phyloP scores from a whole-genome alignment of 2,797 vertebrate species.

The Cyclura pinguis region DNA sequence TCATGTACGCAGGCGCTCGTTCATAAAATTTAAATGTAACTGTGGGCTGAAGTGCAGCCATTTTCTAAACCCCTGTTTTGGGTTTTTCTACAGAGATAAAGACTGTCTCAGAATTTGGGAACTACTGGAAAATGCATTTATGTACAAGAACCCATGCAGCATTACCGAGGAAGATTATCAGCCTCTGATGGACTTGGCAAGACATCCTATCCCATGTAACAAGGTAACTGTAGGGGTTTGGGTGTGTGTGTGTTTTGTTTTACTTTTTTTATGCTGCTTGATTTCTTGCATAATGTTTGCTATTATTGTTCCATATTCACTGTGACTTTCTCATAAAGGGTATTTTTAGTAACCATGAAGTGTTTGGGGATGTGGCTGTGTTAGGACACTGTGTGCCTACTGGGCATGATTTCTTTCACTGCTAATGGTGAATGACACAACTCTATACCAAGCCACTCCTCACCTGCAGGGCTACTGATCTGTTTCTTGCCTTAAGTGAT shows the following conservation, averaged over 20 bases:
- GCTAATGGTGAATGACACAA: background rate
- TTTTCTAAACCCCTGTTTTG: slow-evolving; percentile 38
- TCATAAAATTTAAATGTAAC: background rate
- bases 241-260: too few species aligned
- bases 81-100: slow-evolving; percentile 62
- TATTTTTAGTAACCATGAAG: background rate
- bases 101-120: slow-evolving; percentile 77
- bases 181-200: slow-evolving; percentile 64
- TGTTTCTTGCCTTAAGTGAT: too few species aligned
- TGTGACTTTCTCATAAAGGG: background rate
- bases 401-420: background rate
- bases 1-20: background rate
- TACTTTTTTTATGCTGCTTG: background rate
- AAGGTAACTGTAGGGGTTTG: slow-evolving; percentile 72
- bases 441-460: too few species aligned
- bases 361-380: background rate
- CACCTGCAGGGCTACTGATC: too few species aligned
- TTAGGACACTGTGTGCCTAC: background rate
- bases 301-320: background rate
- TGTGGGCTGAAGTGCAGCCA: background rate
- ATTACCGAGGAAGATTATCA: slow-evolving; percentile 75
- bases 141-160: slow-evolving; percentile 80
- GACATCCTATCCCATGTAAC: slow-evolving; percentile 70
- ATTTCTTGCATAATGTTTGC: background rate
- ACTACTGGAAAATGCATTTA: slow-evolving; percentile 70